Evolutionary conservation across 2,888 invertebrate genomes (phyloP).

Genomic region (Tetramorium bicarinatum): DNA sequence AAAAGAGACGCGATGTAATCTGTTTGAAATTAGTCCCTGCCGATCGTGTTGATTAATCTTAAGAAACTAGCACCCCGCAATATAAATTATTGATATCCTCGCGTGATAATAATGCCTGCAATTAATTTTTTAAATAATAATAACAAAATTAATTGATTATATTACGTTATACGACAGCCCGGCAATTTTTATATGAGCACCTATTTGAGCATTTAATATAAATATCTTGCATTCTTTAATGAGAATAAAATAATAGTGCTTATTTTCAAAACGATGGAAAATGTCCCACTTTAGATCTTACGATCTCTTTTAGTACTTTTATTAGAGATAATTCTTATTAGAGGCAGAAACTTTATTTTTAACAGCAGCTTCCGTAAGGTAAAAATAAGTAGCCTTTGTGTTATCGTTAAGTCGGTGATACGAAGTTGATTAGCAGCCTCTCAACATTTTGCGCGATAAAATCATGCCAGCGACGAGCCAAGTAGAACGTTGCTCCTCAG

Average conservation of each 20-base stretch:
- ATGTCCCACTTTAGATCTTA: neutral
- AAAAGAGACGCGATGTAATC: slow-evolving; percentile 11
- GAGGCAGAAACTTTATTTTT: slow-evolving; percentile 25
- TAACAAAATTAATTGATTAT: neutral
- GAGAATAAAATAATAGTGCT: neutral
- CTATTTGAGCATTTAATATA: neutral
- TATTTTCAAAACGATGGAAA: neutral
- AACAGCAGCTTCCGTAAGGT: slow-evolving; percentile 39
- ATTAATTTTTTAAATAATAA: neutral
- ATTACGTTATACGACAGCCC: neutral
- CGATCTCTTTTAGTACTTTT: neutral
- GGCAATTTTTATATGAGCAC: neutral
- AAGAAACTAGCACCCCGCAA: neutral
- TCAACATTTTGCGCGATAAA: slow-evolving; percentile 38
- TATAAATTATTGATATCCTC: neutral
- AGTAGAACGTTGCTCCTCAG: slow-evolving; percentile 7
- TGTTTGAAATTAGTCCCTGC: slow-evolving; percentile 20
- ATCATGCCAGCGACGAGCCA: neutral
- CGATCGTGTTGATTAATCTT: slow-evolving; percentile 42
- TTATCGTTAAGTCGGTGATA: slow-evolving; percentile 40
- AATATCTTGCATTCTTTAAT: neutral
- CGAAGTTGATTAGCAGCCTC: slow-evolving; percentile 48
- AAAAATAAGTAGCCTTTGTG: slow-evolving; percentile 52
- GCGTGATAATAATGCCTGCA: neutral
- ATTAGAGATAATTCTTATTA: neutral